Conservation (phyloP, 2,113 vertebrate species). For the Eidolon helvum region DNA sequence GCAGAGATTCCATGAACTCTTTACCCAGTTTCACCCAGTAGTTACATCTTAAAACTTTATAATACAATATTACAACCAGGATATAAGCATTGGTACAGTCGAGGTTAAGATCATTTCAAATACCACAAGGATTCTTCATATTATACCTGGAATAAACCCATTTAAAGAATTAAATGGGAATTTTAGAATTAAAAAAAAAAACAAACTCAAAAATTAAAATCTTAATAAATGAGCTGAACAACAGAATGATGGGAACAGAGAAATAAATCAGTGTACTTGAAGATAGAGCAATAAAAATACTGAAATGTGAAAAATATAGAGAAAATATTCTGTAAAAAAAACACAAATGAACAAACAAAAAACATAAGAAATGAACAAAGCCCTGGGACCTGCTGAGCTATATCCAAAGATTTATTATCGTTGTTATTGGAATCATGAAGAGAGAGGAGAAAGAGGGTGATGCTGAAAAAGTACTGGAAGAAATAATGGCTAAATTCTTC, state of each 20-base stretch:
- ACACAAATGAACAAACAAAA: no score
- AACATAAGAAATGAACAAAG: background rate
- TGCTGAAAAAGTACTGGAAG: background rate
- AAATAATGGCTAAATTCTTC: background rate
- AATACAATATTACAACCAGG: background rate
- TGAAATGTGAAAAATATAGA: background rate
- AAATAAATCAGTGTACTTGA: background rate
- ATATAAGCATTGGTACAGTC: background rate
- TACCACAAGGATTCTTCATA: background rate
- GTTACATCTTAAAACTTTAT: background rate
- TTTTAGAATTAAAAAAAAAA: background rate
- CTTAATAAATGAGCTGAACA: background rate
- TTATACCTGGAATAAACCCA: background rate
- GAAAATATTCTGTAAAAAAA: background rate
- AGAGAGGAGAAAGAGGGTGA: background rate
- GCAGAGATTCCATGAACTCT: background rate
- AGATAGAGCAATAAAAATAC: background rate
- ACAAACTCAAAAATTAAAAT: background rate
- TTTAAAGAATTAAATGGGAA: background rate
- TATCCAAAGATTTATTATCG: background rate
- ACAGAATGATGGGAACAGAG: background rate
- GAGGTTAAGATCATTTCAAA: background rate
- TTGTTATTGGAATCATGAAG: background rate
- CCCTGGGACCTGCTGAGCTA: background rate
- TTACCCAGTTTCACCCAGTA: background rate